Percentiles rank a stretch among this genome's conserved stretches.
Conservation (phyloP, 92 coral and sea anemone genomes). For the Porites rus region DNA sequence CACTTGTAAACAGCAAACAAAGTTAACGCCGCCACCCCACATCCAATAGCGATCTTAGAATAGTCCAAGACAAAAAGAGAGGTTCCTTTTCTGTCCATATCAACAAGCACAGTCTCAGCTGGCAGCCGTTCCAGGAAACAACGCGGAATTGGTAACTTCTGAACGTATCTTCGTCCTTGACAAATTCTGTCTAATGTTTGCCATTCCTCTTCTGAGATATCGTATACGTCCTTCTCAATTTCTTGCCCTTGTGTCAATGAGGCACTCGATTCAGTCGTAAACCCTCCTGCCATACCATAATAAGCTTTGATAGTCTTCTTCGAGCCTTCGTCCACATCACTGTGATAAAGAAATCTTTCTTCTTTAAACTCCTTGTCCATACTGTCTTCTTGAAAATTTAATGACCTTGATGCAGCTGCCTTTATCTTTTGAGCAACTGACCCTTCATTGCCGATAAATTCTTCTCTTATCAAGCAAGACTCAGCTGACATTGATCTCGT, state of each 20-base stretch:
- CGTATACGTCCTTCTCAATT: not conserved
- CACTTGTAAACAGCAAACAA: slow-evolving; percentile 7
- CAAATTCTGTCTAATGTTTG: not conserved
- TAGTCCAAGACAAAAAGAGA: not conserved
- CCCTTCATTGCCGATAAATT: slow-evolving; percentile 6
- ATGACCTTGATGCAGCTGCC: not conserved
- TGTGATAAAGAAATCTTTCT: slow-evolving; percentile 3
- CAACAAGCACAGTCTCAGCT: not conserved
- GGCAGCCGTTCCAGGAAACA: not conserved
- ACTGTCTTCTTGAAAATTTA: not conserved
- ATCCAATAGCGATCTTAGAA: slow-evolving; percentile 1
- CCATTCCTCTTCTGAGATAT: slow-evolving; percentile 3
- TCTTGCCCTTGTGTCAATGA: not conserved
- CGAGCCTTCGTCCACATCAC: not conserved
- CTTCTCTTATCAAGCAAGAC: not conserved
- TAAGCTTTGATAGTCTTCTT: slow-evolving; percentile 22
- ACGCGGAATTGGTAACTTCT: not conserved
- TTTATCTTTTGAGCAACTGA: slow-evolving; percentile 1
- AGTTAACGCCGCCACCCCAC: not conserved
- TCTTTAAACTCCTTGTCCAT: slow-evolving; percentile 6
- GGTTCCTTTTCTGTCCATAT: not conserved
- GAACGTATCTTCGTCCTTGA: not conserved
- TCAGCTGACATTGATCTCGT: slow-evolving; percentile 20
- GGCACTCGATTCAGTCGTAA: not conserved
- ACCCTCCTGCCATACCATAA: slow-evolving; percentile 20